Percentiles rank a stretch among this genome's conserved stretches.
phyloP scores from a whole-genome alignment of 2,888 invertebrate genomes.

The Mythimna loreyi region DNA sequence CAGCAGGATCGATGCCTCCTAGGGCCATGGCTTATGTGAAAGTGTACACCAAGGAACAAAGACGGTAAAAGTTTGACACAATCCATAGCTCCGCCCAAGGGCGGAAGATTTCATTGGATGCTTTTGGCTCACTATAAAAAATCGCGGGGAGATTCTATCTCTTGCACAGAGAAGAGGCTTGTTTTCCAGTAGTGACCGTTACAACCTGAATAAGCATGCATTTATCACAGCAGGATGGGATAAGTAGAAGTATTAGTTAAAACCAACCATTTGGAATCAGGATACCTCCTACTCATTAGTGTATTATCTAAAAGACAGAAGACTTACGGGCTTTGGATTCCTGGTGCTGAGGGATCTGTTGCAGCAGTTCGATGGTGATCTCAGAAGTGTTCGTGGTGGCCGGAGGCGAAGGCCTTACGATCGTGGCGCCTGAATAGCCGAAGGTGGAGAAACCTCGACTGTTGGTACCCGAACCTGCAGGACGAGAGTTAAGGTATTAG shows the following conservation, averaged over 20 bases:
- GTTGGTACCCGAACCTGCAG: conserved; percentile 79
- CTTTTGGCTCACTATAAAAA: no score
- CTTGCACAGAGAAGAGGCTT: no score
- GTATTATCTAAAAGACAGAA: conserved; percentile 39
- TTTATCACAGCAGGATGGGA: background rate
- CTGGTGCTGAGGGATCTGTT: conserved; percentile 76
- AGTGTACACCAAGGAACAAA: no score
- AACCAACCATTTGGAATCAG: conserved; percentile 12
- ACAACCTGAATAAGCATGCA: no score
- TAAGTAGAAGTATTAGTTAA: conserved; percentile 9
- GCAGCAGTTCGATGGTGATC: conserved; percentile 84
- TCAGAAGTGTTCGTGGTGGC: conserved; percentile 81
- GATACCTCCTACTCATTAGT: conserved; percentile 41
- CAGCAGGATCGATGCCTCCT: no score
- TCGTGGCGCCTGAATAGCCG: conserved; percentile 86
- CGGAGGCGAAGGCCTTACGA: conserved; percentile 83
- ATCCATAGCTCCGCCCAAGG: no score
- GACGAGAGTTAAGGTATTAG: conserved; percentile 3
- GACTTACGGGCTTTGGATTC: conserved; percentile 80
- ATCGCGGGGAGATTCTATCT: no score
- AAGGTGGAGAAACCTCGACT: conserved; percentile 87
- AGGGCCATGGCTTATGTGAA: no score
- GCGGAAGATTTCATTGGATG: no score
- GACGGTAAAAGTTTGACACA: no score
- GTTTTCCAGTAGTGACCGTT: no score